Evolutionary conservation across 2,113 vertebrate genomes (phyloP), one percentile per base, ranked within the genome.

Genomic region (Triplophysa tibetana): DNA sequence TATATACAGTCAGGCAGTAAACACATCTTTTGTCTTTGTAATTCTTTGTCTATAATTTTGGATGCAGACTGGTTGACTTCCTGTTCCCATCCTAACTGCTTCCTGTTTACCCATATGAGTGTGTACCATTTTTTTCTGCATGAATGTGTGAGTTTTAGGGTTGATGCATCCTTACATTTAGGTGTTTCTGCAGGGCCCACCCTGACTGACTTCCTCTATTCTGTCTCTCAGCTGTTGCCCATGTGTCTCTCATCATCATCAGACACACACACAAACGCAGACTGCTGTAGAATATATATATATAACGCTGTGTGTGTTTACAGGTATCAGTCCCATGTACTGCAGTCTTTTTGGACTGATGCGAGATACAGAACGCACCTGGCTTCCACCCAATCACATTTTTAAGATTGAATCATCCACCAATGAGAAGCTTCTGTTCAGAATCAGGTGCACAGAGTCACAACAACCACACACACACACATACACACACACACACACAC

Each of bases 351-450:
- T 98, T 88, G 94, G 93, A 26, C 91, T 99, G 83, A 98, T 98
- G 95, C 94, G 86, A 84, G 94, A 98, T 86, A 84, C 86, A 21
- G 96, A 98, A 69, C 89, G 92, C 65, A 89, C 91, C 61, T 99
- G 96, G 96, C 95, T 96, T 83, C 94, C 98, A 2, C 96, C 96
- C 61, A 99, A 96, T 88, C 95, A 98, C 81, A 82, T 95, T 88
- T 96, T 99, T 84, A 96, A 96, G 68, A 41, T 96, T 76, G 90
- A 96, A 76, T 93, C 93, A 65, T 82, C 93, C 75, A 85, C 90
- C 69, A 92, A 80, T 58, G 92, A 95, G 83, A 89, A 2, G 19
- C 76, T 98, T 45, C 89, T 95, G 68, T 98, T 96, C 87, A 93
- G 96, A 88, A 90, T 98, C 90, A 96, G 95, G 95, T 96, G 78